Evolutionary conservation across 2,888 invertebrate genomes (phyloP), one percentile per base, ranked within the genome.

Genomic region (Campaea margaritaria): DNA sequence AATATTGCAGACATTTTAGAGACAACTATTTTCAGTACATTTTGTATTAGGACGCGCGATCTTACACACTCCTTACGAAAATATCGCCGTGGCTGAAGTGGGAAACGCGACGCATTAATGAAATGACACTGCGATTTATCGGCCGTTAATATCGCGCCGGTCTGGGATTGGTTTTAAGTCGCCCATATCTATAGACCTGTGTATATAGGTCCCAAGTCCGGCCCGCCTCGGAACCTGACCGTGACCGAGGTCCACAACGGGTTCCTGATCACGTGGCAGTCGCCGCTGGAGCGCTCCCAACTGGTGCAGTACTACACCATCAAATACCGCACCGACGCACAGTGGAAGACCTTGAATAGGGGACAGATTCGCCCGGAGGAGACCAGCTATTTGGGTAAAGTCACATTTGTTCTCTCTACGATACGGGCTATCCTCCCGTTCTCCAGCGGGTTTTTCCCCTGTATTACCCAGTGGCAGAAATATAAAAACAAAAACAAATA

Each of bases 191-290:
- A 31, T 31, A 31, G 38, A 21, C 8, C 21, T 27, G n/a, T 38
- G 2, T 45, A 15, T 13, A 34, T 82, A 98, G 98, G 98, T 88
- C 98, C 98, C 60, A 96, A 96, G 89, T 98, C 99, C 51, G 96
- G 97, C 76, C 96, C 96, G 48, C 98, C 99, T 31, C 94, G 96
- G 71, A 98, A 99, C 90, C 93, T 99, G 73, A 96, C 97, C 53
- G 97, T 98, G 66, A 96, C 96, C 49, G 97, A 97, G 91, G 95
- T 97, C 69, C 95, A 96, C 85, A 97, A 97, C 85, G 97, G 97
- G 70, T 97, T 98, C 90, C 94, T 97, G 72, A 97, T 98, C 84
- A 95, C 96, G 75, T 98, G 98, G 98, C 96, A 96, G 89, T 94
- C 95, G 74, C 98, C 98, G 28, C 81, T 95, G 72, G 97, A 98